These are phyloP conservation scores for Nasonia vitripennis DNA, from an alignment of 1,140 invertebrate genomes.

Conservation along the genomic window DNA sequence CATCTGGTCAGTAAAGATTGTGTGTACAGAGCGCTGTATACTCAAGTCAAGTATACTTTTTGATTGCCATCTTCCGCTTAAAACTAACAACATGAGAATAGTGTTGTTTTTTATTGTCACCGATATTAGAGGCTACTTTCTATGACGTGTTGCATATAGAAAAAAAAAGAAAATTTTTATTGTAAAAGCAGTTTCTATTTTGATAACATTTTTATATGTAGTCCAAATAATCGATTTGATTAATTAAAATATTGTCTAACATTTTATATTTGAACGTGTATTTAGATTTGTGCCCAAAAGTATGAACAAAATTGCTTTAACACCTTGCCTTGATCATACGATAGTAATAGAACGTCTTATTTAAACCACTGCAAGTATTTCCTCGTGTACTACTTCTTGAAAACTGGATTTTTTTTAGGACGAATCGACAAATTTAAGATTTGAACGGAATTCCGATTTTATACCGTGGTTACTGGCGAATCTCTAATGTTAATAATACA, in stretches of 20 bases:
- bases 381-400: conserved; percentile 6
- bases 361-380: not conserved
- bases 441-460: not conserved
- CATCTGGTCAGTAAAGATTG: not conserved
- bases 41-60: not conserved
- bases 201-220: too few relatives aligned
- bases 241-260: not conserved
- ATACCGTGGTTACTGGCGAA: not conserved
- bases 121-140: not conserved
- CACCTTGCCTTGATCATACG: too few relatives aligned
- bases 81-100: not conserved
- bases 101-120: not conserved
- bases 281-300: not conserved
- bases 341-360: not conserved
- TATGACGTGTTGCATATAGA: not conserved
- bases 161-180: not conserved
- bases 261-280: not conserved
- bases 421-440: conserved; percentile 4
- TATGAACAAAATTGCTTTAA: too few relatives aligned
- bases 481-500: not conserved
- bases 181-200: not conserved
- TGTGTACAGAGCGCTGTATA: not conserved
- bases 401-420: conserved; percentile 35
- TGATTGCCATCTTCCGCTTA: not conserved
- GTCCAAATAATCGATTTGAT: not conserved